These are phyloP conservation scores for Sympetrum striolatum DNA, from an alignment of 2,888 invertebrate genomes.

Conservation along the genomic window DNA sequence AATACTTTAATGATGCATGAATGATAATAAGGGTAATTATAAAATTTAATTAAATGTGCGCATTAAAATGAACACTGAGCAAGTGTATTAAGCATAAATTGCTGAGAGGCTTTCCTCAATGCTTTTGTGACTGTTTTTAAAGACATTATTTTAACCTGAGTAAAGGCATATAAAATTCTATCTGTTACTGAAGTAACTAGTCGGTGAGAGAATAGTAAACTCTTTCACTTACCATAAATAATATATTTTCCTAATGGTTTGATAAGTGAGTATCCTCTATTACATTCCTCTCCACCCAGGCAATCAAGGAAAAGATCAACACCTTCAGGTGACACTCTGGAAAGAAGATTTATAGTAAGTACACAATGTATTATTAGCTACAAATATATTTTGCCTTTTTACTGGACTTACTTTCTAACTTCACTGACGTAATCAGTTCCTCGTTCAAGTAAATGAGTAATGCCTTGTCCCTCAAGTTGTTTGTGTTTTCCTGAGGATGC, in stretches of 20 bases:
- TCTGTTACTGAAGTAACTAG: neutral
- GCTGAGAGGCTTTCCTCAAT: too few relatives aligned
- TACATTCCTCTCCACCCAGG: conserved; percentile 87
- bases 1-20: too few relatives aligned
- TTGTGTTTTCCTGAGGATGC: conserved; percentile 87
- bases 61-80: too few relatives aligned
- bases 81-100: too few relatives aligned
- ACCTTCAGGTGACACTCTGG: conserved; percentile 75
- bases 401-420: conserved; percentile 76
- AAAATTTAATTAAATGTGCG: too few relatives aligned
- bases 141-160: too few relatives aligned
- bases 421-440: conserved; percentile 83
- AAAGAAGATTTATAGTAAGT: conserved; percentile 47
- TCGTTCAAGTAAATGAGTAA: conserved; percentile 81
- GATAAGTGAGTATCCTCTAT: conserved; percentile 80
- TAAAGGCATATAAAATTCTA: too few relatives aligned
- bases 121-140: too few relatives aligned
- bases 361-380: neutral
- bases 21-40: too few relatives aligned
- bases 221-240: conserved; percentile 70
- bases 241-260: conserved; percentile 90
- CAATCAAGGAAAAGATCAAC: conserved; percentile 88
- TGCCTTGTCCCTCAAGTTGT: conserved; percentile 71
- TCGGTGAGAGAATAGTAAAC: neutral
- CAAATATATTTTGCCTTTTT: neutral